Evolutionary conservation across 2,888 invertebrate species (phyloP), one percentile per base, ranked within the genome.

Genomic region (Mycalesis mineus): DNA sequence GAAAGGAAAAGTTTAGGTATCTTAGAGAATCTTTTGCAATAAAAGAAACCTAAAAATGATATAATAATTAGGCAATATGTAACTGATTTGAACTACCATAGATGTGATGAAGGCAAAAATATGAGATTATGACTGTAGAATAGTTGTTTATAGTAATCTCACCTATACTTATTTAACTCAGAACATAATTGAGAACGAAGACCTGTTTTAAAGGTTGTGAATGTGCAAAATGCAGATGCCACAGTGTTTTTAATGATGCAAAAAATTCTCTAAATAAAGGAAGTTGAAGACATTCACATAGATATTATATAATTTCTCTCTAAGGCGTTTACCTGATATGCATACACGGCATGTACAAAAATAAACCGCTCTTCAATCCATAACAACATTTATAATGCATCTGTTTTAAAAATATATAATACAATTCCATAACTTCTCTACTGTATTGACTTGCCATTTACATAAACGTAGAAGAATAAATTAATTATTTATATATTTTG

Each of bases 281-380:
- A 71, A 75, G 72, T 62, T 50, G 57, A 61, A 56, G 65, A 71
- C 58, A 65, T 64, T 69, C 57, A 68, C 67, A 66, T 65, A 69
- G 15, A 8, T 33, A 33, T 33, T 15, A 33, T 67, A 66, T 60
- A 69, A 64, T 64, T 67, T 63, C 71, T 68, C 69, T 66, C 77
- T 84, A 89, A 88, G 87, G 88, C 89, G 80, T 73, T 22, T 22
- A 64, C 76, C 68, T 88, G 89, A 89, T 88, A 89, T 89, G 89
- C 80, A 82, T 78, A 82, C 82, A 75, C 75, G 70, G 70, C 69
- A 80, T 81, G 78, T 88, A 88, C 78, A 89, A 89, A 89, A 89
- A 89, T 89, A 89, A 85, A 85, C 77, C 68, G 72, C 78, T 88
- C 74, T 85, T 71, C 71, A 81, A 70, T 80, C 68, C 55, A 71